phyloP scores from a whole-genome alignment of 2,113 vertebrate species.

The Leuciscus idus region DNA sequence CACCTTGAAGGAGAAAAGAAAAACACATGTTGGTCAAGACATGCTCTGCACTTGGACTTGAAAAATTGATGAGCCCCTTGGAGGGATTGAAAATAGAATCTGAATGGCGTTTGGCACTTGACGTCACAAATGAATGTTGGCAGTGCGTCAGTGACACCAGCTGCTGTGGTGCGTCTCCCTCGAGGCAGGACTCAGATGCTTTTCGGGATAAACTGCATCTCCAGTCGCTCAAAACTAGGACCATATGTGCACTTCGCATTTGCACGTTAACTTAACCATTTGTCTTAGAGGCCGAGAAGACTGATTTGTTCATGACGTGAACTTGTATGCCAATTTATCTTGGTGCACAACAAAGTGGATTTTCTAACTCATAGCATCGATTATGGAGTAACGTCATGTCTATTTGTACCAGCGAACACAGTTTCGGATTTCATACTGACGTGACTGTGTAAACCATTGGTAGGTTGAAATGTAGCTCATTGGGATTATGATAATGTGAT shows the following conservation, averaged over 20 bases:
- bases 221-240: conserved; percentile 65
- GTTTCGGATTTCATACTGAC: no score
- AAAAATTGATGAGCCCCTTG: conserved; percentile 4
- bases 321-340: background rate
- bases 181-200: conserved; percentile 71
- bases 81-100: conserved; percentile 59
- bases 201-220: conserved; percentile 62
- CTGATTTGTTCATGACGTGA: conserved; percentile 11
- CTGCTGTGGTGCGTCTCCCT: conserved; percentile 66
- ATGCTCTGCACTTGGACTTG: background rate
- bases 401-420: background rate
- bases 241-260: conserved; percentile 66
- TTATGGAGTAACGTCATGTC: background rate
- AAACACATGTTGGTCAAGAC: conserved; percentile 2
- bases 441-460: background rate
- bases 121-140: conserved; percentile 63
- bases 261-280: conserved; percentile 32
- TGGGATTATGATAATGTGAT: background rate
- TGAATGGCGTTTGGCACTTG: conserved; percentile 60
- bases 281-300: conserved; percentile 5
- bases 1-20: conserved; percentile 78
- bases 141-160: conserved; percentile 70
- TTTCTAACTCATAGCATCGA: background rate
- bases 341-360: background rate
- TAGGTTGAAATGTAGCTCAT: background rate